Percentiles rank a stretch among this genome's conserved stretches.
Evolutionary conservation across 1,140 invertebrate species (phyloP).

Genomic region (Cydia strobilella): DNA sequence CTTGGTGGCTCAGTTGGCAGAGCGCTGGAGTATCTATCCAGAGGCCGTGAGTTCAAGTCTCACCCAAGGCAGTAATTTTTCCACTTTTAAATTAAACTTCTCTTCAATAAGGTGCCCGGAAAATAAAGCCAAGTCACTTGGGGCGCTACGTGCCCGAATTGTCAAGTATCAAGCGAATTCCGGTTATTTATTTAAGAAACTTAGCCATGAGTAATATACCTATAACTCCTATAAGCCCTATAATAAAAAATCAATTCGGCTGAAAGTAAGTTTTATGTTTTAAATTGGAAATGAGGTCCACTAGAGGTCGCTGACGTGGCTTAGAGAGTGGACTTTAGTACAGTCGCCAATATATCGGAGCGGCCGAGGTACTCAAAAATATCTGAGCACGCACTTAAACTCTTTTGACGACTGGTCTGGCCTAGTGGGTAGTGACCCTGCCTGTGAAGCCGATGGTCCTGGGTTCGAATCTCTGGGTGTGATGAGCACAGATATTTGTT

Average conservation of each 20-base stretch:
- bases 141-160: constrained; percentile 22
- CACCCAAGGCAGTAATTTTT: no score
- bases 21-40: no score
- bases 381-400: no score
- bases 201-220: neutral
- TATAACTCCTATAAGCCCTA: neutral
- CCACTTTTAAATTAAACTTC: neutral
- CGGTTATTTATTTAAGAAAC: constrained; percentile 16
- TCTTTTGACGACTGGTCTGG: no score
- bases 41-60: no score
- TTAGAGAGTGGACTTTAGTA: neutral
- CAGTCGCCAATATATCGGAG: neutral
- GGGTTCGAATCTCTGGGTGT: no score
- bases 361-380: no score
- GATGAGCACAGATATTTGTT: no score
- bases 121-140: neutral
- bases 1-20: no score
- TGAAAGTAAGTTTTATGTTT: neutral
- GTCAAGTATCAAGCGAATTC: neutral
- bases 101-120: neutral
- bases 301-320: neutral
- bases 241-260: neutral
- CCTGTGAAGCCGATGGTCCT: no score
- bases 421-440: no score
- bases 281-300: neutral